Base-by-base conservation (phyloP, 1,140 invertebrate genomes). In the Drosophila obscura region DNA sequence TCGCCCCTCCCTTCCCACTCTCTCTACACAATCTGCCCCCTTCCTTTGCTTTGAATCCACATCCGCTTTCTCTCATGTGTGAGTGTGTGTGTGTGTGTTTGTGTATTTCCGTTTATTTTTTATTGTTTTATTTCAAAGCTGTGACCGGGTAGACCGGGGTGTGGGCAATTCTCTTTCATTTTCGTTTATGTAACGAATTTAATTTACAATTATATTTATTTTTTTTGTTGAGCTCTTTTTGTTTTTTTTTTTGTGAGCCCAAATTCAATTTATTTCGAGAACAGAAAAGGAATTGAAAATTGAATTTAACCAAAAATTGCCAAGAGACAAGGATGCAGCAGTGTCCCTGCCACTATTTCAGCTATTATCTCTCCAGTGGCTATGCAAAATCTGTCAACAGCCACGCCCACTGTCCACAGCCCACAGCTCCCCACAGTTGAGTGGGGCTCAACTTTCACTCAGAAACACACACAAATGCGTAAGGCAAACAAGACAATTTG, bases 401-500 rank as follows among this genome's bases (percentile, higher is more conserved):
- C 66, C 64, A 74, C 58, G 66, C 71, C 73, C 52, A 39, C 22
- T 8, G 8, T 15, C 48, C 35, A 13, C 35, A 5, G 19, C 19
- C 48, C 35, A 13, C 35, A 5, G 19, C 35, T 13, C 11, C 4
- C 35, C 11, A 3, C 8, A 11, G 35, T 11, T 39, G 35, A 39
- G 11, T 39, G 35, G 11, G n/a, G 66, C 52, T 28, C 62, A 65
- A 84, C 74, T 80, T 75, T 74, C 64, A 69, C 77, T 83, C 64
- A 63, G 35, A 11, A 39, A 39, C 11, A 4, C 35, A 61, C 65
- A 62, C 71, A 61, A 59, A 85, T 75, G 59, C 77, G 48, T 72
- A 84, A 73, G 82, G 83, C 81, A 87, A 87, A 87, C 82, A 88
- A 87, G 72, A 88, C 83, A 87, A 87, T 87, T 87, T 87, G 79